Evolutionary conservation across 2,888 invertebrate species (phyloP).

Genomic region (Nasonia oneida): DNA sequence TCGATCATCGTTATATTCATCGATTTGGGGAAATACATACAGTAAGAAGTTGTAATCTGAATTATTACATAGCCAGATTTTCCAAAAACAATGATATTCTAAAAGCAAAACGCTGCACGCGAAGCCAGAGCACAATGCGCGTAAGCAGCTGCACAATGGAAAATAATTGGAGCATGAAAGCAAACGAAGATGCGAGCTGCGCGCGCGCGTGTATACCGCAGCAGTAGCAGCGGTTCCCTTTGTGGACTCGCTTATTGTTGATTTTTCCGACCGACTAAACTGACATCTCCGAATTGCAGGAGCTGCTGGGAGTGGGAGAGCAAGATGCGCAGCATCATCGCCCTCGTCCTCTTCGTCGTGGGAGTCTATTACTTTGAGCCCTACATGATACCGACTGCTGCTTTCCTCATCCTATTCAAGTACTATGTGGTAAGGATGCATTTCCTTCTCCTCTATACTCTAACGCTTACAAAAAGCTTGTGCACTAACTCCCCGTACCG

Average conservation of each 20-base stretch:
- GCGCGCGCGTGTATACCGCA: background rate
- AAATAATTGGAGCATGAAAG: constrained; percentile 10
- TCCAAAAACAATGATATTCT: background rate
- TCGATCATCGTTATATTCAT: constrained; percentile 93
- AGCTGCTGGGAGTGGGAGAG: constrained; percentile 99
- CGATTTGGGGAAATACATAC: constrained; percentile 93
- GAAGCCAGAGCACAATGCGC: background rate
- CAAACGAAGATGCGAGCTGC: background rate
- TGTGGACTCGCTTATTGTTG: background rate
- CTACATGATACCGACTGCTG: constrained; percentile 93
- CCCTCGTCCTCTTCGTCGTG: constrained; percentile 91
- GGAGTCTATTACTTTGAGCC: constrained; percentile 97
- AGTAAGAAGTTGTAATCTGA: constrained; percentile 83
- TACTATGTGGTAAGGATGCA: constrained; percentile 83
- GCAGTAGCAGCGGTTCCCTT: background rate
- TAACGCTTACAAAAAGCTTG: constrained; percentile 21
- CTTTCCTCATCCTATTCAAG: constrained; percentile 90
- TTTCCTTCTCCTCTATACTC: background rate
- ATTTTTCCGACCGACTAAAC: constrained; percentile 18
- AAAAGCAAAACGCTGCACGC: background rate
- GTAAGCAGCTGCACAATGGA: background rate
- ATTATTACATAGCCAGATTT: background rate
- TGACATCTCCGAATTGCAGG: constrained; percentile 80
- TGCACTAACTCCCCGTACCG: constrained; percentile 12
- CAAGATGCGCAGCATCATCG: constrained; percentile 89